These are phyloP conservation scores for Tachysurus fulvidraco DNA, from an alignment of 2,113 vertebrate species.

Conservation along the genomic window DNA sequence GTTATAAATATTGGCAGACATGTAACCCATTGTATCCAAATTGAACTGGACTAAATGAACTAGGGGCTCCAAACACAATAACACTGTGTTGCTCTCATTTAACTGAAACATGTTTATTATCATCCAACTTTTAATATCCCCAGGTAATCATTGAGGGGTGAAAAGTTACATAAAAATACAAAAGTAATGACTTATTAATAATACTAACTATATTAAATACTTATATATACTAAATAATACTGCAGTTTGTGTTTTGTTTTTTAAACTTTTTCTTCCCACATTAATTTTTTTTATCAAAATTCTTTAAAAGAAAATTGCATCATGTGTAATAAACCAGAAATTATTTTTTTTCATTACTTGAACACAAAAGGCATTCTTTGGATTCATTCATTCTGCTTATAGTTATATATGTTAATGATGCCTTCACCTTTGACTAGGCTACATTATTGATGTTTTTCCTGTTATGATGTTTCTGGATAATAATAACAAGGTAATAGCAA, in stretches of 20 bases:
- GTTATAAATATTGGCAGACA: neutral
- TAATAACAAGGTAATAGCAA: neutral
- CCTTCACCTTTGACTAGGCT: neutral
- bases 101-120: neutral
- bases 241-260: neutral
- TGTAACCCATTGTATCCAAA: neutral
- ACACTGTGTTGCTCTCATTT: neutral
- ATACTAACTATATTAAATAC: too few species aligned
- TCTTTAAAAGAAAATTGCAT: neutral
- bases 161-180: neutral
- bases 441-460: neutral
- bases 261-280: neutral
- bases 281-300: neutral
- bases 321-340: neutral
- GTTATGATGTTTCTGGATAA: neutral
- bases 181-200: too few species aligned
- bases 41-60: too few species aligned
- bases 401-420: neutral
- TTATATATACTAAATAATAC: neutral
- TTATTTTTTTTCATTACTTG: neutral
- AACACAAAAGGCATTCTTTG: neutral
- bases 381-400: neutral
- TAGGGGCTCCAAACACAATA: neutral
- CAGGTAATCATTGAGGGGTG: neutral
- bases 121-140: neutral